These are phyloP conservation scores for Brachionus asplanchnoidis DNA, from an alignment of 1,140 invertebrate genomes.

Conservation along the genomic window DNA sequence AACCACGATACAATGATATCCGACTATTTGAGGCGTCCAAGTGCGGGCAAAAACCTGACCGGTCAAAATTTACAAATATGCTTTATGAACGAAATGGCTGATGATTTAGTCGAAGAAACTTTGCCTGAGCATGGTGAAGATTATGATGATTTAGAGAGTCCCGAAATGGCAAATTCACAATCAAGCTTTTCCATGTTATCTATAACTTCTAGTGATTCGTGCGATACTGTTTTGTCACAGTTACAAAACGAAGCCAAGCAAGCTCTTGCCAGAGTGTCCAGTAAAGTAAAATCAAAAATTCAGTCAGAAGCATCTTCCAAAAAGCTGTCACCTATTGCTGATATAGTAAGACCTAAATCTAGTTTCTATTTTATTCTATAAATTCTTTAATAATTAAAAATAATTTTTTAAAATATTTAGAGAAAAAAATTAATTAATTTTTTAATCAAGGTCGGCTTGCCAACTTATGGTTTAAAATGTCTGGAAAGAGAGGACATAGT, in stretches of 20 bases:
- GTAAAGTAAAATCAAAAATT: neutral
- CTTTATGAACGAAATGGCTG: conserved; percentile 86
- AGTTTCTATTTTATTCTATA: neutral
- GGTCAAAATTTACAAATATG: conserved; percentile 85
- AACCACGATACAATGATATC: neutral
- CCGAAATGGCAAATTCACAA: neutral
- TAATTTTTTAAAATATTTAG: conserved; percentile 41
- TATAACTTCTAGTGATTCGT: conserved; percentile 6
- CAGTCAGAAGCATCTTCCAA: conserved; percentile 49
- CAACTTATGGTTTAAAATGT: conserved; percentile 66
- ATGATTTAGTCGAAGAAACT: conserved; percentile 58
- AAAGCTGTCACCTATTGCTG: conserved; percentile 65
- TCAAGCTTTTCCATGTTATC: neutral
- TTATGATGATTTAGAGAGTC: neutral
- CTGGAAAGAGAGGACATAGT: conserved; percentile 75
- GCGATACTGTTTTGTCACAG: neutral
- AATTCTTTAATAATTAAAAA: neutral
- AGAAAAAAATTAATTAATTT: neutral
- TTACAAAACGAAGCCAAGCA: conserved; percentile 10
- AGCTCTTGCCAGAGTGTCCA: neutral
- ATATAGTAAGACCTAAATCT: conserved; percentile 50
- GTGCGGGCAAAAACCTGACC: neutral
- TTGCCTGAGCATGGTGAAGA: neutral
- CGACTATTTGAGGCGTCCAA: conserved; percentile 5
- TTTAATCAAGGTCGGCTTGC: conserved; percentile 68